phyloP scores from a whole-genome alignment of 2,113 vertebrate genomes.

The Nyctibius bracteatus region DNA sequence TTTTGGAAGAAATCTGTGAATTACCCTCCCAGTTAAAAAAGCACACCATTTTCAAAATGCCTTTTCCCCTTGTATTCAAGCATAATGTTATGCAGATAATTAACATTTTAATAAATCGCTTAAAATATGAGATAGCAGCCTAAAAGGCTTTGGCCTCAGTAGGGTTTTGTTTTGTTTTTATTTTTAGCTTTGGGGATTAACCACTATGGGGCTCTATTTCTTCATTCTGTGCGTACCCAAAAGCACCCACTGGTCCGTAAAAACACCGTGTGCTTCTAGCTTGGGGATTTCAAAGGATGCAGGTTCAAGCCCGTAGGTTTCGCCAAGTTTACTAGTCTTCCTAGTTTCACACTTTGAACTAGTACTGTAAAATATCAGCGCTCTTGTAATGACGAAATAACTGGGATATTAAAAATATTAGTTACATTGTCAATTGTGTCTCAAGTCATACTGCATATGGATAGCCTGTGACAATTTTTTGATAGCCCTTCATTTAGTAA shows the following conservation, averaged over 20 bases:
- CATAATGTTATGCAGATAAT: conserved; percentile 44
- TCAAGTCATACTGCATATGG: conserved; percentile 46
- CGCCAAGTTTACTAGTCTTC: background rate
- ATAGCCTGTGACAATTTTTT: conserved; percentile 66
- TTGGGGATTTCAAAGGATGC: background rate
- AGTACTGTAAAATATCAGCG: background rate
- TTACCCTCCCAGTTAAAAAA: conserved; percentile 87
- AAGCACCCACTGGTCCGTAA: conserved; percentile 40
- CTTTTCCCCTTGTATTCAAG: conserved; percentile 56
- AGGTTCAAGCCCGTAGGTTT: background rate
- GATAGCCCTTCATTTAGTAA: conserved; percentile 62
- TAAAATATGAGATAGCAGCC: conserved; percentile 32
- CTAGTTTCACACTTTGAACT: background rate
- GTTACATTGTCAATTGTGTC: conserved; percentile 59
- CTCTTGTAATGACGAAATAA: conserved; percentile 52
- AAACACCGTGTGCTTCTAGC: background rate
- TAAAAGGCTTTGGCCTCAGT: conserved; percentile 27
- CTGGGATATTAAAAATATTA: conserved; percentile 69
- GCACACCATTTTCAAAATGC: conserved; percentile 78
- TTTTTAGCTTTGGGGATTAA: conserved; percentile 64
- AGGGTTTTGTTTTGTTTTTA: conserved; percentile 48
- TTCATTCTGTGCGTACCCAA: conserved; percentile 52
- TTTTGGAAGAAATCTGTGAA: conserved; percentile 90
- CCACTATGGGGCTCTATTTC: conserved; percentile 59
- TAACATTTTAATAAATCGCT: conserved; percentile 44